Conservation (phyloP, 2,113 vertebrate species). For the Otis tarda region DNA sequence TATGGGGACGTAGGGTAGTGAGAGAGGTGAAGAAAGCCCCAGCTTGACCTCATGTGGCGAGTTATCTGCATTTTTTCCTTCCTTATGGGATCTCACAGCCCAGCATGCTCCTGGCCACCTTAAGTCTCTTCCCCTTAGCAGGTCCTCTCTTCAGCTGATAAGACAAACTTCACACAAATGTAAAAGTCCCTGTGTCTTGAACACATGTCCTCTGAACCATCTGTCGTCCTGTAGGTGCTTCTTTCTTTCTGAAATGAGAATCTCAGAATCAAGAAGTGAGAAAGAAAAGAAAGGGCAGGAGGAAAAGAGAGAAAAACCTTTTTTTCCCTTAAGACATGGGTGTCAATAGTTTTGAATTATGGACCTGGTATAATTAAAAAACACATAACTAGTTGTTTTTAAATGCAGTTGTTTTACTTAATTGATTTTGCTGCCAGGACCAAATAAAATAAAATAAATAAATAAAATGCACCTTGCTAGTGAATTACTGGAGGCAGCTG, state of each 20-base stretch:
- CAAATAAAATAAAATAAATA: conserved; percentile 53
- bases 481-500: conserved; percentile 62
- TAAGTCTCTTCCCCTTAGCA: background rate
- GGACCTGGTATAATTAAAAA: conserved; percentile 75
- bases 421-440: conserved; percentile 74
- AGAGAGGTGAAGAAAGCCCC: background rate
- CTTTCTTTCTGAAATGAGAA: background rate
- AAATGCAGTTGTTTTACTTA: conserved; percentile 78
- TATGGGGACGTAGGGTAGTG: background rate
- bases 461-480: conserved; percentile 44
- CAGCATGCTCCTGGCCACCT: background rate
- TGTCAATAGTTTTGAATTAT: conserved; percentile 72
- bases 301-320: background rate
- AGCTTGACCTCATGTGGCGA: background rate
- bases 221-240: background rate
- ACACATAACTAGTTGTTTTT: conserved; percentile 70
- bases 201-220: background rate
- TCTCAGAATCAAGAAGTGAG: background rate
- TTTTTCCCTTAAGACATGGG: conserved; percentile 42
- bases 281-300: background rate
- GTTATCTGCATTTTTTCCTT: background rate
- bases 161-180: background rate
- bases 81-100: background rate
- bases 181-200: background rate
- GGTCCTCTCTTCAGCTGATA: background rate